Percentiles rank a stretch among this genome's conserved stretches.
Conservation (phyloP, 2,797 vertebrate genomes). For the Poecilia picta region DNA sequence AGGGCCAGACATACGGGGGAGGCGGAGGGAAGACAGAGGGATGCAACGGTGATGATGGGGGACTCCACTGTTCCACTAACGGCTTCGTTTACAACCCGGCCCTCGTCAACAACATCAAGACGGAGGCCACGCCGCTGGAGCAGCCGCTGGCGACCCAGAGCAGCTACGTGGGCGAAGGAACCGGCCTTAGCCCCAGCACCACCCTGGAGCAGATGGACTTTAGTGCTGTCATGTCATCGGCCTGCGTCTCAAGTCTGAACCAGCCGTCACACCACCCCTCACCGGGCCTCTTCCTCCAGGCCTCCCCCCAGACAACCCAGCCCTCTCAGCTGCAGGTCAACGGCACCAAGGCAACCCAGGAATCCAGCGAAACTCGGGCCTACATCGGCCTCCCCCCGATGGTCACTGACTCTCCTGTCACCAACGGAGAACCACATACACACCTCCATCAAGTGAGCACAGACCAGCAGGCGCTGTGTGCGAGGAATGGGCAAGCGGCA, state of each 20-base stretch:
- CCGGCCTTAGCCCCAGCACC: constrained; percentile 95
- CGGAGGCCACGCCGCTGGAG: constrained; percentile 89
- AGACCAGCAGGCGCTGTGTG: constrained; percentile 78
- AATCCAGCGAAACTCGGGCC: constrained; percentile 68
- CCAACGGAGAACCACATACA: constrained; percentile 75
- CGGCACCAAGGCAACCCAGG: constrained; percentile 67
- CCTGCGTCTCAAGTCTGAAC: constrained; percentile 87
- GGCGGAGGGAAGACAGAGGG: constrained; percentile 89
- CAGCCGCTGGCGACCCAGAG: constrained; percentile 89
- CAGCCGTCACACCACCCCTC: constrained; percentile 91
- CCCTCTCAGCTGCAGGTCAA: constrained; percentile 77
- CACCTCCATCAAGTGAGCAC: constrained; percentile 72
- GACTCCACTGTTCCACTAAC: constrained; percentile 74
- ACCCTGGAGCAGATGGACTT: constrained; percentile 99
- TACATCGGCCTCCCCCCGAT: constrained; percentile 76
- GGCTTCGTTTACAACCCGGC: constrained; percentile 84
- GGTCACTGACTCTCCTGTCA: constrained; percentile 71
- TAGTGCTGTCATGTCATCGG: constrained; percentile 91
- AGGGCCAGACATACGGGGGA: constrained; percentile 97
- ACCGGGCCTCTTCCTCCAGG: constrained; percentile 94
- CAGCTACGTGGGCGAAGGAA: constrained; percentile 80
- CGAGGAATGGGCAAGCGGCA: constrained; percentile 56
- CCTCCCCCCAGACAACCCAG: constrained; percentile 83
- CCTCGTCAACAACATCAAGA: constrained; percentile 94
- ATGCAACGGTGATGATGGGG: constrained; percentile 73